A percentile compares a stretch with the other conserved stretches of the same genome.
Evolutionary conservation across 2,797 vertebrate genomes (phyloP).

Genomic region (Benthosema pterotum): DNA sequence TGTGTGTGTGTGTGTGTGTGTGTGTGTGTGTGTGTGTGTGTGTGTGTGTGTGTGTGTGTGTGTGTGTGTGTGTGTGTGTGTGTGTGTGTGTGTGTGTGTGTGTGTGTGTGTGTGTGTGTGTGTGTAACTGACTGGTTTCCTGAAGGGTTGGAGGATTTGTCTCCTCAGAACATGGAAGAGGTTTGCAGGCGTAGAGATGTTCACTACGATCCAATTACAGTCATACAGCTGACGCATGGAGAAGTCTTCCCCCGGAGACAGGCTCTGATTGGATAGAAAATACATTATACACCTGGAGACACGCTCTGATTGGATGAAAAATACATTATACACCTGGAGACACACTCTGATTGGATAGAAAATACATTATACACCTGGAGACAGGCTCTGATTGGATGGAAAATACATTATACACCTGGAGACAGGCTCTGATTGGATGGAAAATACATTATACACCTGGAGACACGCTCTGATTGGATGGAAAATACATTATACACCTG

Average conservation of each 20-base stretch:
- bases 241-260: slow-evolving; percentile 80
- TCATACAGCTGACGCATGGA: slow-evolving; percentile 89
- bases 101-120: background rate
- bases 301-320: too few relatives aligned
- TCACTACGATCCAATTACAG: slow-evolving; percentile 95
- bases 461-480: too few relatives aligned
- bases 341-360: too few relatives aligned
- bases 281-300: too few relatives aligned
- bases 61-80: background rate
- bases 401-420: too few relatives aligned
- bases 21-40: background rate
- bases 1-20: background rate
- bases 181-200: slow-evolving; percentile 92
- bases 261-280: slow-evolving; percentile 80
- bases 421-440: too few relatives aligned
- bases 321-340: too few relatives aligned
- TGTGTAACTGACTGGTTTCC: slow-evolving; percentile 87
- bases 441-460: too few relatives aligned
- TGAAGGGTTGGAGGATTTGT: slow-evolving; percentile 93
- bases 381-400: too few relatives aligned
- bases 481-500: too few relatives aligned
- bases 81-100: too few relatives aligned
- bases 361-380: too few relatives aligned
- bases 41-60: background rate
- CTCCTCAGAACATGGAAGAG: slow-evolving; percentile 94